Evolutionary conservation across 2,113 vertebrate genomes (phyloP).

Genomic region (Conger conger): DNA sequence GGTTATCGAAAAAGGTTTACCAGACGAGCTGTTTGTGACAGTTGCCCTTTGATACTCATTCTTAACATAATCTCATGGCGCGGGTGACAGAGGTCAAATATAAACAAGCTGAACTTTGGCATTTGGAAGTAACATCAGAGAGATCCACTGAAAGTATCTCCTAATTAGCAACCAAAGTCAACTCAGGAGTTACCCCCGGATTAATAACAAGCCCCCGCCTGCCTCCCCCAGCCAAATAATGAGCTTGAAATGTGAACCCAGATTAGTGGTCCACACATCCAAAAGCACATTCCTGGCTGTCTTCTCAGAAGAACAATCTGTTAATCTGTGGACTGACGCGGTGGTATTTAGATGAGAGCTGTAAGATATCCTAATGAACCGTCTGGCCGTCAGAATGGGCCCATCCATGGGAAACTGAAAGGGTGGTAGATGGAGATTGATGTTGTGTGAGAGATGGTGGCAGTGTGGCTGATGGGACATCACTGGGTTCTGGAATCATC

Average conservation of each 20-base stretch:
- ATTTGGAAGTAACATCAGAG: not conserved
- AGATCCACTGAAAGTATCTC: not conserved
- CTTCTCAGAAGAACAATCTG: not conserved
- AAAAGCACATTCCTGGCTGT: not conserved
- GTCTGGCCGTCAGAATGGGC: not conserved
- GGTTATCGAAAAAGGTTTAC: not conserved
- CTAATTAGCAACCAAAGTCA: constrained; percentile 1
- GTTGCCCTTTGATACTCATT: not conserved
- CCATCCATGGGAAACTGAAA: not conserved
- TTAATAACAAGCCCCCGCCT: not conserved
- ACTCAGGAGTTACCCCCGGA: not conserved
- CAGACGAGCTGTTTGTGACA: not conserved
- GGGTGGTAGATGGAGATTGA: not conserved
- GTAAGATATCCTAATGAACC: not conserved
- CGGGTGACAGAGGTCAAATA: constrained; percentile 8
- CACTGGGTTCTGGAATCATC: not conserved
- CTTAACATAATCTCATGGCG: constrained; percentile 7
- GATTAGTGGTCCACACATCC: not conserved
- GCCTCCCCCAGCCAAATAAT: not conserved
- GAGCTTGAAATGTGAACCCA: not conserved
- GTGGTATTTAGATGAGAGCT: not conserved
- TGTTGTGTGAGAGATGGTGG: not conserved
- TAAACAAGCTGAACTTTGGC: constrained; percentile 8
- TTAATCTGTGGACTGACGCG: not conserved
- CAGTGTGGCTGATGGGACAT: not conserved